Percentiles rank a stretch among this genome's conserved stretches.
Evolutionary conservation across 92 coral and sea anemone species (phyloP).

Genomic region (Epizoanthus ramosus): DNA sequence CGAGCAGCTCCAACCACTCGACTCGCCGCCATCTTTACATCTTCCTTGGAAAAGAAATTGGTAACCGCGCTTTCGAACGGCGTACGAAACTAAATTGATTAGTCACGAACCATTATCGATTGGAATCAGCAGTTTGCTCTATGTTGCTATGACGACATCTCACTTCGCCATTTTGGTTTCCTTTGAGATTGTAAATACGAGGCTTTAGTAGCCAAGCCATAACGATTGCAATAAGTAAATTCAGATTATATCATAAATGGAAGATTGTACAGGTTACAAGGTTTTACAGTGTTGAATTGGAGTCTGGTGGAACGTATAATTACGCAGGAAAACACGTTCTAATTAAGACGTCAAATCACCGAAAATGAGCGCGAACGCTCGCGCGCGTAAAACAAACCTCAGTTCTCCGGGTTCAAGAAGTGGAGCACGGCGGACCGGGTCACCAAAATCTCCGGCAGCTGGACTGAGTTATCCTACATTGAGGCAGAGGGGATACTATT

Average conservation of each 20-base stretch:
- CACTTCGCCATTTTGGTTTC: constrained; percentile 33
- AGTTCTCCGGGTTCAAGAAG: constrained; percentile 46
- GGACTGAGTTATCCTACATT: constrained; percentile 78
- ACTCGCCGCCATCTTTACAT: constrained; percentile 88
- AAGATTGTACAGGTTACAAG: background rate
- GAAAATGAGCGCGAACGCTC: constrained; percentile 62
- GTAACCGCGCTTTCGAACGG: constrained; percentile 19
- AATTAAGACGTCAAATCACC: constrained; percentile 5
- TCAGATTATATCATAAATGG: background rate
- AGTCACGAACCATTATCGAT: constrained; percentile 19
- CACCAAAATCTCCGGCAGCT: constrained; percentile 75
- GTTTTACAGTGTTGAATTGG: background rate
- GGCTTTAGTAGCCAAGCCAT: background rate
- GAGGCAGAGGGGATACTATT: constrained; percentile 90
- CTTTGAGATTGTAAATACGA: constrained; percentile 28
- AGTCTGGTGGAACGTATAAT: constrained; percentile 8
- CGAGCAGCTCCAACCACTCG: constrained; percentile 58
- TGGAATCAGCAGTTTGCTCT: constrained; percentile 2
- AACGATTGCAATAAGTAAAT: background rate
- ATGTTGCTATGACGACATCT: constrained; percentile 35
- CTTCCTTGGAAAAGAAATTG: constrained; percentile 19
- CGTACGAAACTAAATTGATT: background rate
- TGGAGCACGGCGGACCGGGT: constrained; percentile 43
- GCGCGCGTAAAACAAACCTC: constrained; percentile 66
- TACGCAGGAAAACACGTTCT: constrained; percentile 2